Base-by-base conservation (phyloP, 2,113 vertebrate species). In the Gobius niger region DNA sequence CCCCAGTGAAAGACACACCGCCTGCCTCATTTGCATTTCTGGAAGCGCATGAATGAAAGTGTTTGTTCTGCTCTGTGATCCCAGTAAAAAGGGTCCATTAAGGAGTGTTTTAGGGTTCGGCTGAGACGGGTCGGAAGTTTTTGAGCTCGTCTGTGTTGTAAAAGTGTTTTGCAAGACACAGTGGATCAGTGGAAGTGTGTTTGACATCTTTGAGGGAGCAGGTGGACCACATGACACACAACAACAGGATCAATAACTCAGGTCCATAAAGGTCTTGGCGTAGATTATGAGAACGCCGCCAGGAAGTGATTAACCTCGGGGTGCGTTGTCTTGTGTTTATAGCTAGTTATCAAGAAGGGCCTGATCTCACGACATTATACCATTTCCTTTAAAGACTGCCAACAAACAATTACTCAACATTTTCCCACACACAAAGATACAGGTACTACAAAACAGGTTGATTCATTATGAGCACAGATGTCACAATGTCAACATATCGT, bases 1-100 rank as follows among this genome's bases (percentile, higher is more conserved):
- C 73, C 78, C 76, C 77, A 89, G 82, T 87, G 87, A 90, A 87
- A 82, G 86, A 87, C 77, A 72, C 72, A 75, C 74, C 73, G 52
- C 73, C 65, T 72, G 73, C 78, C 78, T 84, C 82, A 92, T 93
- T 91, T 67, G 85, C 87, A 92, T 92, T 84, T 91, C 67, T 90
- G 90, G 87, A 90, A 72, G 70, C 41, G 61, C 65, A 67, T 91
- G 89, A 93, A 89, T 89, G 76, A 88, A 80, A 70, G 73, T 75
- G 75, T 90, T 91, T 91, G 83, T 91, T 90, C 87, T 86, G 76
- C 85, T 85, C 76, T 81, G 76, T 53, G 78, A 19, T 41, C 63
- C 69, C 78, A 64, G 63, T 84, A 88, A 77, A 90, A 87, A 85
- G 81, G 80, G 72, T 85, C 85, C 59, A 90, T 90, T 88, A 92